Evolutionary conservation across 2,113 vertebrate genomes (phyloP).

Genomic region (Python bivittatus): DNA sequence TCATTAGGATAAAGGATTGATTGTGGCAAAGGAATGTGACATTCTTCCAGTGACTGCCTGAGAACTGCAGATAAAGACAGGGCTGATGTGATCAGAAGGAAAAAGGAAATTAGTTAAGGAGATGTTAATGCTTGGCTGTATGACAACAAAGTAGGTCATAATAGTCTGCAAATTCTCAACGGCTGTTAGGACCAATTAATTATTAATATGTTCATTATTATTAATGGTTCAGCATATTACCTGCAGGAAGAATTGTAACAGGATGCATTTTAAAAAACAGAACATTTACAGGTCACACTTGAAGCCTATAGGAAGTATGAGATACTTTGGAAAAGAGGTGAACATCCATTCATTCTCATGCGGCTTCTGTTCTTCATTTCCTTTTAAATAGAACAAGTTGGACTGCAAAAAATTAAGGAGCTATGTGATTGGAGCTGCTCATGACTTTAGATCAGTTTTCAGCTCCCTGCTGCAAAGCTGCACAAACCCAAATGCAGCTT

Average conservation of each 20-base stretch:
- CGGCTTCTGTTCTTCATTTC: background rate
- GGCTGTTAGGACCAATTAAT: conserved; percentile 2
- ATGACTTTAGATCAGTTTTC: too few species aligned
- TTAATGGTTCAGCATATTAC: background rate
- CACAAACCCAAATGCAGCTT: background rate
- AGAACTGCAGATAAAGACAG: background rate
- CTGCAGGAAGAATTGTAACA: conserved; percentile 20
- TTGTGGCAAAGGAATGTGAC: background rate
- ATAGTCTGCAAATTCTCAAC: conserved; percentile 39
- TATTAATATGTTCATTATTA: conserved; percentile 34
- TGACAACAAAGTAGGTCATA: conserved; percentile 30
- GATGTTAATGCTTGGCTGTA: conserved; percentile 19
- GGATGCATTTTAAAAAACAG: conserved; percentile 28
- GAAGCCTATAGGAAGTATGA: background rate
- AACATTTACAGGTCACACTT: conserved; percentile 11
- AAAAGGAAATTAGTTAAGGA: background rate
- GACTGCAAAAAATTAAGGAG: background rate
- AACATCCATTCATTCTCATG: background rate
- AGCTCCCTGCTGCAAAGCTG: background rate
- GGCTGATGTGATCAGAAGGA: background rate
- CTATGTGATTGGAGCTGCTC: background rate
- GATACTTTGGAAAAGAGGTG: background rate
- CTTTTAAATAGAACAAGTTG: background rate
- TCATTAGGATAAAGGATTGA: background rate
- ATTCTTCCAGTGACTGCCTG: background rate